Conservation (phyloP, 2,113 vertebrate species). For the Mormyrus lacerda region DNA sequence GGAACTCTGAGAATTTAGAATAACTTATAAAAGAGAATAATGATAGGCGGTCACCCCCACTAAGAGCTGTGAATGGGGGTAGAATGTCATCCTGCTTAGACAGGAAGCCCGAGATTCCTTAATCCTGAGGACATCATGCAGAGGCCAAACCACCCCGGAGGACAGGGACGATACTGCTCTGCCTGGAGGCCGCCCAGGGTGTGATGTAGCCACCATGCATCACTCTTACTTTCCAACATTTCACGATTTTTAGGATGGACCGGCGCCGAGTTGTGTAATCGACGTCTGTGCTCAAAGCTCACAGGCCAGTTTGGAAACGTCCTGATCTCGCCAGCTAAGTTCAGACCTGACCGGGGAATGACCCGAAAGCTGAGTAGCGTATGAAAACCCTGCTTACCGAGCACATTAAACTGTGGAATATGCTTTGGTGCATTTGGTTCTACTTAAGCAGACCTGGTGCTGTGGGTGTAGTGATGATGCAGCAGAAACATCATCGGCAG, state of each 20-base stretch:
- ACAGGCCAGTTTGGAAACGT: conserved; percentile 40
- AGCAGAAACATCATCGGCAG: neutral
- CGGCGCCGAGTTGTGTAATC: conserved; percentile 34
- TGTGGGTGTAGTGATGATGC: neutral
- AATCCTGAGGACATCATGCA: neutral
- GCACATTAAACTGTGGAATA: neutral
- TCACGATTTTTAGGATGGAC: neutral
- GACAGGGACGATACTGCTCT: neutral
- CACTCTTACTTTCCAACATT: conserved; percentile 22
- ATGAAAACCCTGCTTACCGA: neutral
- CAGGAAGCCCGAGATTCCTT: neutral
- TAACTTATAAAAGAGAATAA: neutral
- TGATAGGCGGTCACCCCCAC: neutral
- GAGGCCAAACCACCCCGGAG: neutral
- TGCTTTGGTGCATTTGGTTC: neutral
- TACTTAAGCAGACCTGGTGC: neutral
- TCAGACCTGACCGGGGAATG: conserved; percentile 13
- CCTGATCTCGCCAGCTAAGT: conserved; percentile 28
- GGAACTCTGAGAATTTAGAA: neutral
- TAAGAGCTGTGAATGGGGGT: neutral
- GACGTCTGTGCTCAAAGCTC: neutral
- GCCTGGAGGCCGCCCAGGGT: conserved; percentile 21
- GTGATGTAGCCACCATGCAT: conserved; percentile 20
- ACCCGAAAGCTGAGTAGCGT: neutral
- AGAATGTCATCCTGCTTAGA: neutral